Evolutionary conservation across 2,888 invertebrate species (phyloP).

Genomic region (Magallana nippona): DNA sequence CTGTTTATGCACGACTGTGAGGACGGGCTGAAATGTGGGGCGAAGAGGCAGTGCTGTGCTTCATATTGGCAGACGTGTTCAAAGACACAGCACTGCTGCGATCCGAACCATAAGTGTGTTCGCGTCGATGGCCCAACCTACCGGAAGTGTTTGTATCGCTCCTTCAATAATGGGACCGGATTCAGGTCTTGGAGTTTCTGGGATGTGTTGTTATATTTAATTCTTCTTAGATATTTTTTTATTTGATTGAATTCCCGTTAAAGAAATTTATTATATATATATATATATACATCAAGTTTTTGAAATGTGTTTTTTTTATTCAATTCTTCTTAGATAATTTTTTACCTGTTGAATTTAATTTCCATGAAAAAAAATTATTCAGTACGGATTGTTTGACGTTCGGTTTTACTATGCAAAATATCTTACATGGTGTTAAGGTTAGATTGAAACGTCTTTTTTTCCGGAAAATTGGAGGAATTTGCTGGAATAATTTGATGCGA

Average conservation of each 20-base stretch:
- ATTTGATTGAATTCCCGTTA: too few relatives aligned
- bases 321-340: too few relatives aligned
- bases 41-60: constrained; percentile 44
- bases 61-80: constrained; percentile 48
- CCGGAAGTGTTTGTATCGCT: constrained; percentile 43
- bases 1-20: constrained; percentile 51
- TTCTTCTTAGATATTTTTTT: neutral
- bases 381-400: too few relatives aligned
- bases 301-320: neutral
- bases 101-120: constrained; percentile 43
- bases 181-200: neutral
- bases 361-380: too few relatives aligned
- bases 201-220: neutral
- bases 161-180: neutral
- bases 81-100: constrained; percentile 40
- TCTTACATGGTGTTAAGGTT: too few relatives aligned
- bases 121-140: constrained; percentile 44
- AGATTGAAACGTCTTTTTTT: too few relatives aligned
- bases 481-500: too few relatives aligned
- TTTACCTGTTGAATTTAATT: too few relatives aligned
- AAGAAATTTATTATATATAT: too few relatives aligned
- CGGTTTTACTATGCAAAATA: too few relatives aligned
- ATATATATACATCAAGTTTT: neutral
- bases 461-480: too few relatives aligned
- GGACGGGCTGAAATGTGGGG: constrained; percentile 36